Evolutionary conservation across 2,888 invertebrate genomes (phyloP).

Genomic region (Oscheius sp.): DNA sequence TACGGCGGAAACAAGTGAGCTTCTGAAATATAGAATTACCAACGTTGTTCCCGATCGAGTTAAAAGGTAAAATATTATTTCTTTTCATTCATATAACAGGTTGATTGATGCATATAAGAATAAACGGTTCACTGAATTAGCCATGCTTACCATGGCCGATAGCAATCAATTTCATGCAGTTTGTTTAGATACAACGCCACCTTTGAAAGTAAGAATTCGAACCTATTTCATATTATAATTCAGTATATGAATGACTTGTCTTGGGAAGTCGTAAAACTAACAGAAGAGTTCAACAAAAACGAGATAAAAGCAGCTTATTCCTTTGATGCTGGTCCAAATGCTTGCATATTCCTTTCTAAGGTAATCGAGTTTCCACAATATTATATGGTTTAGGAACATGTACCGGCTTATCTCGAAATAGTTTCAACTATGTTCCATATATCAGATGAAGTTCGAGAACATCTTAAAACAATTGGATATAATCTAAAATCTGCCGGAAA

Average conservation of each 20-base stretch:
- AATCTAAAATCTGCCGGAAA: not conserved
- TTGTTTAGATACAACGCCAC: constrained; percentile 91
- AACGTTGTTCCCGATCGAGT: constrained; percentile 81
- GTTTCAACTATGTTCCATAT: not conserved
- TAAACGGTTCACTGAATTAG: constrained; percentile 84
- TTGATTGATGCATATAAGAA: constrained; percentile 75
- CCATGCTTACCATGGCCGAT: constrained; percentile 91
- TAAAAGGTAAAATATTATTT: constrained; percentile 69
- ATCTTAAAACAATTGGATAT: not conserved
- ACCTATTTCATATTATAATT: constrained; percentile 1
- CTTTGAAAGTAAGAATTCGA: constrained; percentile 74
- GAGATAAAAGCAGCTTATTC: constrained; percentile 85
- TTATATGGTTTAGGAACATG: constrained; percentile 9
- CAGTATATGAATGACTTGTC: constrained; percentile 90
- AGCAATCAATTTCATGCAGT: constrained; percentile 96
- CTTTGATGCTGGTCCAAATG: constrained; percentile 82
- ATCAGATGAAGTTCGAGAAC: not conserved
- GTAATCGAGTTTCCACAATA: too few species aligned
- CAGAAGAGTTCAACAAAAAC: constrained; percentile 83
- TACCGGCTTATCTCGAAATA: not conserved
- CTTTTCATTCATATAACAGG: constrained; percentile 33
- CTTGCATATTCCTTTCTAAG: constrained; percentile 47
- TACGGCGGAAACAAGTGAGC: constrained; percentile 82
- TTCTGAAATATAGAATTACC: constrained; percentile 81
- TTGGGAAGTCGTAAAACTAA: constrained; percentile 80